phyloP scores from a whole-genome alignment of 2,113 vertebrate species.

The Oreochromis aureus region DNA sequence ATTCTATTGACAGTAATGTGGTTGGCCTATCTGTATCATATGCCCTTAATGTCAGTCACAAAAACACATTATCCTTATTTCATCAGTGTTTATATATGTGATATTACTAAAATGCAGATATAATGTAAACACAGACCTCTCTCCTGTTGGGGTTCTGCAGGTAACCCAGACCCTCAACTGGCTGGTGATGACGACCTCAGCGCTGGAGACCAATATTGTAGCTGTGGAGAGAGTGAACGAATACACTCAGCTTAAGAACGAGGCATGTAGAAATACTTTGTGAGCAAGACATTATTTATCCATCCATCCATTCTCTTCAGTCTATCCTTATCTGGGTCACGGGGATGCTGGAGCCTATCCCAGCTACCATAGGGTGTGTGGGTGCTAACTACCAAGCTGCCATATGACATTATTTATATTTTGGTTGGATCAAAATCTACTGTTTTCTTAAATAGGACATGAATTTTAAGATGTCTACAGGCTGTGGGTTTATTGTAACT shows the following conservation, averaged over 20 bases:
- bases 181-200: slow-evolving; percentile 86
- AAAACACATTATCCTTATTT: not conserved
- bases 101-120: accelerated
- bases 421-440: too few species aligned
- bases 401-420: too few species aligned
- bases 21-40: slow-evolving; percentile 93
- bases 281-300: not conserved
- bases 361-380: accelerated
- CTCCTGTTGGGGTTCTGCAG: slow-evolving; percentile 49
- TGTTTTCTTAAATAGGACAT: too few species aligned
- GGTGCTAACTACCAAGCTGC: too few species aligned
- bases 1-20: slow-evolving; percentile 68
- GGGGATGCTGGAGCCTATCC: not conserved
- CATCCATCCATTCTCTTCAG: accelerated
- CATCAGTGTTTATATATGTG: accelerated
- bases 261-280: slow-evolving; percentile 68
- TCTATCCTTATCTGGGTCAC: not conserved
- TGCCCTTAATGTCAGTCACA: slow-evolving; percentile 82
- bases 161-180: slow-evolving; percentile 94
- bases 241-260: slow-evolving; percentile 78
- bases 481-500: too few species aligned
- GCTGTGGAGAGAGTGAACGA: slow-evolving; percentile 89
- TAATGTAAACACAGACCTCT: not conserved
- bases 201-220: slow-evolving; percentile 92
- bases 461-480: too few species aligned